Conservation (phyloP, 2,113 vertebrate genomes). For the Phaethornis superciliosus region DNA sequence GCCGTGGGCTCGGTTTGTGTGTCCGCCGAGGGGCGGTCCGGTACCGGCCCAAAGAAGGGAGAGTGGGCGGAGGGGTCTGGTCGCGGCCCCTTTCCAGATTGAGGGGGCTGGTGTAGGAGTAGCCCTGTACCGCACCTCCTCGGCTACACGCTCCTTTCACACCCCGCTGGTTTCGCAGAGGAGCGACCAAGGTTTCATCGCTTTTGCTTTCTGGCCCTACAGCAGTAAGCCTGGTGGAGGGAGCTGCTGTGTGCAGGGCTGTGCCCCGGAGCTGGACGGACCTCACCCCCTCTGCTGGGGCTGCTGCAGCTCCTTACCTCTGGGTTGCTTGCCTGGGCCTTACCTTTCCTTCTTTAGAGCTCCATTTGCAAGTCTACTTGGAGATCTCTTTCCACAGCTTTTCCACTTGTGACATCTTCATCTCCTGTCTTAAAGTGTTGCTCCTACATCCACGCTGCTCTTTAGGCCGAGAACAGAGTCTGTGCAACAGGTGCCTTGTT, state of each 20-base stretch:
- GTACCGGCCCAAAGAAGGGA: too few species aligned
- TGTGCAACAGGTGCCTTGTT: background rate
- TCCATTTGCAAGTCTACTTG: background rate
- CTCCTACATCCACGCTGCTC: background rate
- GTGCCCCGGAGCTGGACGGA: background rate
- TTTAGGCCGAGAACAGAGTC: background rate
- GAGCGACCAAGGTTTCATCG: background rate
- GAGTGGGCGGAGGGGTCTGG: background rate
- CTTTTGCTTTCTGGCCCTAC: background rate
- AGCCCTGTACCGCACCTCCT: rapidly evolving
- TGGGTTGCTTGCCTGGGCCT: background rate
- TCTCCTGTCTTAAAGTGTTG: background rate
- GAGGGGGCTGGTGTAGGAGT: rapidly evolving
- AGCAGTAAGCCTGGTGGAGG: rapidly evolving
- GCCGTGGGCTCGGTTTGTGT: too few species aligned
- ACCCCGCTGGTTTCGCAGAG: background rate
- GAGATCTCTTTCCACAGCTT: background rate
- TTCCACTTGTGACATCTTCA: background rate
- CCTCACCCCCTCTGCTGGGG: background rate
- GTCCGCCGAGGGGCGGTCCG: background rate
- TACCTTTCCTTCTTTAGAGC: background rate
- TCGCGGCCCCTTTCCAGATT: rapidly evolving
- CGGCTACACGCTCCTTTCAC: too few species aligned
- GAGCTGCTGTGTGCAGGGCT: background rate
- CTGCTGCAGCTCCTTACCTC: background rate